phyloP scores from a whole-genome alignment of 2,888 invertebrate genomes.

The Tromatobia lineatoria region DNA sequence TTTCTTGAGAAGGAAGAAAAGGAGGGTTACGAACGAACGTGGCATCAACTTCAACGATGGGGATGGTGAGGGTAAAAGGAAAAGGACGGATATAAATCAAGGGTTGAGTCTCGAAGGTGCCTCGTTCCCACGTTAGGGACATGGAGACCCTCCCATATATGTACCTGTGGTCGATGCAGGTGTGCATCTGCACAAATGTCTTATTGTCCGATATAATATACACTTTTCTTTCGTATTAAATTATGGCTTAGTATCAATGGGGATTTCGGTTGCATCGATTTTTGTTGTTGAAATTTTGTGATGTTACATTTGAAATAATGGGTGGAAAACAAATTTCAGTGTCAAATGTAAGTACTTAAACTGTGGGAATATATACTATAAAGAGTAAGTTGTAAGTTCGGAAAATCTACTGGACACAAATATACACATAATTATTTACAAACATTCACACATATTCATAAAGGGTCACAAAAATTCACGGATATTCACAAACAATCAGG shows the following conservation, averaged over 20 bases:
- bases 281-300: neutral
- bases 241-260: constrained; percentile 45
- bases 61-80: constrained; percentile 46
- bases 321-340: neutral
- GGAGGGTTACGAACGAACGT: constrained; percentile 39
- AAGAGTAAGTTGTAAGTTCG: no score
- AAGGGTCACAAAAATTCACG: no score
- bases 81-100: constrained; percentile 53
- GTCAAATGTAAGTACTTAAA: neutral
- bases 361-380: no score
- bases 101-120: constrained; percentile 50
- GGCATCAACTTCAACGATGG: neutral
- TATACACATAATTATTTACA: no score
- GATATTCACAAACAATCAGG: no score
- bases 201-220: constrained; percentile 61
- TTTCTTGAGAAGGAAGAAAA: constrained; percentile 72
- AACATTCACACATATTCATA: no score
- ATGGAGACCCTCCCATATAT: constrained; percentile 38
- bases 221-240: constrained; percentile 40
- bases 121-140: constrained; percentile 64
- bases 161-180: constrained; percentile 64
- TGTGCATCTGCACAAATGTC: constrained; percentile 50
- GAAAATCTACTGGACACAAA: no score
- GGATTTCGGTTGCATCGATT: neutral
- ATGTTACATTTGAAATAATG: neutral